Conservation (phyloP, 2,797 vertebrate genomes). For the Hippocampus kuda region DNA sequence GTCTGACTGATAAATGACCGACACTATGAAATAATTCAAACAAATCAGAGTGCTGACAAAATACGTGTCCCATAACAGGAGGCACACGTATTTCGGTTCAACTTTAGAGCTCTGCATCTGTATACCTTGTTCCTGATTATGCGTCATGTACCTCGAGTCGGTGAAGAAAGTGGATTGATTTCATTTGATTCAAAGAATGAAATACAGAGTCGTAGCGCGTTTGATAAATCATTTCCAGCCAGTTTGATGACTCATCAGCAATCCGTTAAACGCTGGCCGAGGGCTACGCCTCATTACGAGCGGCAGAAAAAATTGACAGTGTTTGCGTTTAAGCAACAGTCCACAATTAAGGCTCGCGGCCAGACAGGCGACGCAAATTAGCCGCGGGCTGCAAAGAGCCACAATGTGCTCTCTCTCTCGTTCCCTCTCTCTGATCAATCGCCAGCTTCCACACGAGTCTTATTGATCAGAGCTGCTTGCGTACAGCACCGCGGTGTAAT, state of each 20-base stretch:
- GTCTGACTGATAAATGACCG: too few species aligned
- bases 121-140: slow-evolving; percentile 15
- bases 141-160: background rate
- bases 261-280: slow-evolving; percentile 31
- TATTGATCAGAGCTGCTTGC: slow-evolving; percentile 9
- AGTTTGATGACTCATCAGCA: slow-evolving; percentile 29
- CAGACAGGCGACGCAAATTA: slow-evolving; percentile 31
- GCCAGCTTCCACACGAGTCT: background rate
- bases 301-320: slow-evolving; percentile 34
- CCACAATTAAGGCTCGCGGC: slow-evolving; percentile 32
- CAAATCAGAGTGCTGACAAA: too few species aligned
- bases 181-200: background rate
- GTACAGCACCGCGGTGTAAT: background rate
- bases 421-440: slow-evolving; percentile 16
- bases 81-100: too few species aligned
- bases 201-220: slow-evolving; percentile 4
- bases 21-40: too few species aligned
- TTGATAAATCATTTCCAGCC: slow-evolving; percentile 27
- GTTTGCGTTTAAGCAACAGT: slow-evolving; percentile 43
- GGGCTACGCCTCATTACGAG: slow-evolving; percentile 32
- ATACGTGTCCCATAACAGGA: too few species aligned
- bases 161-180: slow-evolving; percentile 24
- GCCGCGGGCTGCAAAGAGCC: slow-evolving; percentile 24
- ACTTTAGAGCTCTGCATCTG: too few species aligned
- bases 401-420: slow-evolving; percentile 7